Evolutionary conservation across 2,113 vertebrate genomes (phyloP).

Genomic region (Mus pahari): DNA sequence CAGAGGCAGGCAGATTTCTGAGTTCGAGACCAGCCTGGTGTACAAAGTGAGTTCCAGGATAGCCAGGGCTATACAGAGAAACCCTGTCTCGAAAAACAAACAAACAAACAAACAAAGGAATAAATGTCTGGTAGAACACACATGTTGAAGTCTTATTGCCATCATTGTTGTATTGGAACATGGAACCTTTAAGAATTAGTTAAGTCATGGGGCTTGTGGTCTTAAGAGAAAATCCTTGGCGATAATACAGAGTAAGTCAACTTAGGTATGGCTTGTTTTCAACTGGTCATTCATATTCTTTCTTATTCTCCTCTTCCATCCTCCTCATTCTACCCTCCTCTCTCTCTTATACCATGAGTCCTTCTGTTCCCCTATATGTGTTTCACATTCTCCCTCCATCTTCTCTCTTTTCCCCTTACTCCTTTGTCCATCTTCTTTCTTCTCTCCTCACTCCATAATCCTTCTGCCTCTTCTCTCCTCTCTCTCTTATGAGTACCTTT

Average conservation of each 20-base stretch:
- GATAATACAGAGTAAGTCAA: neutral
- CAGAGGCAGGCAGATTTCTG: too few relatives aligned
- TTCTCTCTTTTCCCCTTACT: too few relatives aligned
- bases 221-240: neutral
- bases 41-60: too few relatives aligned
- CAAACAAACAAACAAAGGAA: too few relatives aligned
- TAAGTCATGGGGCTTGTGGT: neutral
- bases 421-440: too few relatives aligned
- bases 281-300: neutral
- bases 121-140: neutral
- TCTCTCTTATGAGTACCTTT: neutral
- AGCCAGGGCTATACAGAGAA: too few relatives aligned
- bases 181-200: neutral
- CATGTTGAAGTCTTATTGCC: neutral
- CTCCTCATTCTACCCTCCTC: neutral
- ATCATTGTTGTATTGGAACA: neutral
- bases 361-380: neutral
- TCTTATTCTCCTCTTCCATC: neutral
- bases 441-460: neutral
- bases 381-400: neutral
- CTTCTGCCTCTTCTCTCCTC: neutral
- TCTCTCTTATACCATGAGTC: neutral
- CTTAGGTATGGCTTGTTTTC: neutral
- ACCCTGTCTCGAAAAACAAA: too few relatives aligned
- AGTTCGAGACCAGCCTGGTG: too few relatives aligned